Percentiles rank a stretch among this genome's conserved stretches.
Evolutionary conservation across 2,113 vertebrate species (phyloP).

Genomic region (Leucoraja erinaceus): DNA sequence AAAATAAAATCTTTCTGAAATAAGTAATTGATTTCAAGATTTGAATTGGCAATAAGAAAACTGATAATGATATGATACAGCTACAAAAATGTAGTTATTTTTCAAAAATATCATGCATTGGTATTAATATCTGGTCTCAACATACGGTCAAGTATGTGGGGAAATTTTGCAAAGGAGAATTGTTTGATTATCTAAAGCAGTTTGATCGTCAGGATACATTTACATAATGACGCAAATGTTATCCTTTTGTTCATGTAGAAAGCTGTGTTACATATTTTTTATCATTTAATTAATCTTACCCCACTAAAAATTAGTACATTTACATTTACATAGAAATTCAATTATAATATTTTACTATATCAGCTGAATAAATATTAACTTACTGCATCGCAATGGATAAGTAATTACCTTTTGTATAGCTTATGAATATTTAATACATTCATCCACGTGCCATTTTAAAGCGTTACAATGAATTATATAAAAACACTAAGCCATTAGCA

Average conservation of each 20-base stretch:
- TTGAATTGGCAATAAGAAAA: neutral
- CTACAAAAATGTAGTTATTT: neutral
- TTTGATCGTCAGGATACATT: neutral
- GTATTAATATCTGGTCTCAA: neutral
- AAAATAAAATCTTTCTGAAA: neutral
- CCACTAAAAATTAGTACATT: neutral
- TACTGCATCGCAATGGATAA: neutral
- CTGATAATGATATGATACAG: neutral
- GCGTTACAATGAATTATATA: no score
- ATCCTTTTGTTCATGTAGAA: neutral
- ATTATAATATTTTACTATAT: neutral
- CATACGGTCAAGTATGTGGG: neutral
- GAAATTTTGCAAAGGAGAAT: neutral
- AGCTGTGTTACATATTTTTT: neutral
- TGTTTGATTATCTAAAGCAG: neutral
- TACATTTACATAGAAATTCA: neutral
- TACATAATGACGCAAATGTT: neutral
- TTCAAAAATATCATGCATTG: neutral
- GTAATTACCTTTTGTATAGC: constrained; percentile 16
- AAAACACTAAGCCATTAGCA: no score
- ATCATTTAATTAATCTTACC: constrained; percentile 6
- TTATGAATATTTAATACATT: neutral
- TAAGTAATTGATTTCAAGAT: neutral
- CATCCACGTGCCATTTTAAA: neutral
- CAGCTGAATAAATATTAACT: constrained; percentile 6